These are phyloP conservation scores for Lochmaea crataegi DNA, from an alignment of 2,888 invertebrate genomes.

Conservation along the genomic window DNA sequence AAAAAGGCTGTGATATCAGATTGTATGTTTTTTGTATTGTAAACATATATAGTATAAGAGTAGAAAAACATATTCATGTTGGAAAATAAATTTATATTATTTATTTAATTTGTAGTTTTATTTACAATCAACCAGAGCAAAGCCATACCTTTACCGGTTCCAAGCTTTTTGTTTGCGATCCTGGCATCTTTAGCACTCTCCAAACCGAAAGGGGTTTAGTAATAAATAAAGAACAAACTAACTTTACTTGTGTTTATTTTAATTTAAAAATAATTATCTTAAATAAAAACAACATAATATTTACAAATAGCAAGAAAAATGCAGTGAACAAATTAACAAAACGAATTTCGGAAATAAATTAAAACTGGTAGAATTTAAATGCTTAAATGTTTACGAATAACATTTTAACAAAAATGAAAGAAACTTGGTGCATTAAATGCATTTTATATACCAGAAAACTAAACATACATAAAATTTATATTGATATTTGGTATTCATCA, in stretches of 20 bases:
- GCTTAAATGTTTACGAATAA: not conserved
- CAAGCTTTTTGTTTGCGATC: too few species aligned
- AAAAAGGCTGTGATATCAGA: conserved; percentile 60
- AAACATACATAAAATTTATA: conserved; percentile 24
- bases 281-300: not conserved
- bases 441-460: conserved; percentile 1
- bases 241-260: not conserved
- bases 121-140: not conserved
- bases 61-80: conserved; percentile 47
- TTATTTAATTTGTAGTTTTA: conserved; percentile 32
- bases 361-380: not conserved
- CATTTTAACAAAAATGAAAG: not conserved
- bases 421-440: conserved; percentile 17
- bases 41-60: conserved; percentile 44
- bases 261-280: conserved; percentile 2
- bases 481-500: conserved; percentile 26
- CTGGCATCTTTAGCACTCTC: not conserved
- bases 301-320: not conserved
- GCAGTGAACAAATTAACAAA: not conserved
- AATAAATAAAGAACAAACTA: not conserved
- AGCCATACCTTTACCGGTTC: too few species aligned
- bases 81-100: conserved; percentile 50
- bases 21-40: conserved; percentile 50
- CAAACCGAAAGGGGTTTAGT: not conserved
- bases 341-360: not conserved